Base-by-base conservation (phyloP, 2,797 vertebrate species). In the Buphagus erythrorhynchus region DNA sequence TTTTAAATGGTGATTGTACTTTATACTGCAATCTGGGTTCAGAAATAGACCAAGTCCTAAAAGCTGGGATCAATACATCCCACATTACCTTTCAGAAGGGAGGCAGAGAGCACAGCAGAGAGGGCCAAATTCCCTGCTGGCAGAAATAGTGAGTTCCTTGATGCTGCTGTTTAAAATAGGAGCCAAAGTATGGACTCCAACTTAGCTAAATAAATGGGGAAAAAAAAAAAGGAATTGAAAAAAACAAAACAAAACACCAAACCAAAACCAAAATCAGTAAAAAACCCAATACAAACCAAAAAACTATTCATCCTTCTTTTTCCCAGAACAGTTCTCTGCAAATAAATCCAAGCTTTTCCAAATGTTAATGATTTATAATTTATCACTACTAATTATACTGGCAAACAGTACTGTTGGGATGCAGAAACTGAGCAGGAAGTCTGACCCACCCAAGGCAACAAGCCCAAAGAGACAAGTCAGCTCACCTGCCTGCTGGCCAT, bases 1-100 rank as follows among this genome's bases (percentile, higher is more conserved):
- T 94, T 86, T 75, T 38, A 86, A 75, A 66, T 51, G 40, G 36
- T 42, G 18, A 38, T 77, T 4, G 3, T 61, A 46, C 80, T 85
- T 95, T 58, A 83, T 73, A 78, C 45, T 46, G 68, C 88, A 76
- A 24, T 71, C 61, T 76, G 13, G 31, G 42, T 92, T 91, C 81
- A 78, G 71, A 90, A 96, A 89, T 78, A 92, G 84, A 94, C 79
- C 25, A 18, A 79, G 35, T 35, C 57, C 89, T 92, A 87, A 97
- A 95, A 91, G 68, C 68, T 62, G 84, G 61, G 82, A 95, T 95
- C 95, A 59, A 91, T 96, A 88, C 20, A 65, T 35, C 36, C 38
- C n/a, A 45, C 26, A 3, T 28, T 1, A 1, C 26, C 63, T 94
- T 94, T 71, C 55, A 84, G 80, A 73, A 7, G 46, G 57, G 49